Evolutionary conservation across 1,140 invertebrate species (phyloP), one percentile per base, ranked within the genome.

Genomic region (Macrobrachium rosenbergii): DNA sequence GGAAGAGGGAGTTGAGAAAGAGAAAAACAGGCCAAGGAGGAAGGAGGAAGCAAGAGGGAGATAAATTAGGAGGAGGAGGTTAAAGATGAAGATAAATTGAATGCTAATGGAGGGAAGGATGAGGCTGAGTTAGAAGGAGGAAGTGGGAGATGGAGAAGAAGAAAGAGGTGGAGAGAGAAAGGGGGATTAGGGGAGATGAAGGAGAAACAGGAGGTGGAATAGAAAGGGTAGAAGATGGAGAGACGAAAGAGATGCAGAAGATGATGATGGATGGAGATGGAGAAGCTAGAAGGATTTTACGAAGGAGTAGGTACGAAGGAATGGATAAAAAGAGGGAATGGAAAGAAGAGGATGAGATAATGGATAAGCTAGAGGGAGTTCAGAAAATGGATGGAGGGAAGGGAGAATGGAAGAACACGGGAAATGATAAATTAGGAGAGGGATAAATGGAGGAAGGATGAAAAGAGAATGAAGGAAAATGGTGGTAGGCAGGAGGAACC

Each of bases 1-100:
- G 60, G n/a, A 76, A 85, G 75, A 58, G 28, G 75, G 75, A 64
- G 82, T 84, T 75, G 78, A 84, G 63, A 62, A 72, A 84, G 23
- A n/a, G n/a, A n/a, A n/a, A n/a, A n/a, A n/a, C n/a, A n/a, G n/a
- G n/a, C 19, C 6, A 37, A 37, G 3, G 28, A 37, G 28, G 3
- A 37, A 37, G 28, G 28, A 37, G 3, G 1, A 1, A 37, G 28
- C 28, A 37, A 37, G 28, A 37, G 3, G 28, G 28, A 37, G 28
- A 37, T 37, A 37, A 37, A 37, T 37, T 1, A 37, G 28, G 28
- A 37, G 28, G 28, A 37, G 28, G 28, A 37, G 28, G 28, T 37
- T 37, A 37, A 3, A 37, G 28, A 37, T 37, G 28, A 3, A 37
- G 28, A 37, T 37, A 37, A 37, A 37, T 37, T 78, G 76, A 59